phyloP scores from a whole-genome alignment of 1,140 invertebrate species.

The Radopholus similis region DNA sequence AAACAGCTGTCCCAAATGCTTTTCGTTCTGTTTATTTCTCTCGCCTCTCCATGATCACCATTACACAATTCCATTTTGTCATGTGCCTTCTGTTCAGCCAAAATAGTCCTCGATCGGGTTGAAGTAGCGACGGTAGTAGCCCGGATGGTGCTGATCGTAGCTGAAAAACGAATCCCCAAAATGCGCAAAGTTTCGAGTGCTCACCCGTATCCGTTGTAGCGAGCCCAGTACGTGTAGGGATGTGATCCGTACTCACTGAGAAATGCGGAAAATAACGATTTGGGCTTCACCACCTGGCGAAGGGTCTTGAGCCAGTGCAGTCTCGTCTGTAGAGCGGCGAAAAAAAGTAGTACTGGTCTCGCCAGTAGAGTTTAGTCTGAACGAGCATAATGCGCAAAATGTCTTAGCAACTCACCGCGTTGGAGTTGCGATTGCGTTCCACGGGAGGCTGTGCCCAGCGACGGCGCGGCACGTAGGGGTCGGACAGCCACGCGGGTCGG shows the following conservation, averaged over 20 bases:
- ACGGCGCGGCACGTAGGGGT: not conserved
- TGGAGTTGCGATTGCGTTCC: constrained; percentile 1
- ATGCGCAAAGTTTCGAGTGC: not conserved
- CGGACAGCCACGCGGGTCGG: constrained; percentile 10
- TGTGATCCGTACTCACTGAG: constrained; percentile 10
- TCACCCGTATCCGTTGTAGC: constrained; percentile 19
- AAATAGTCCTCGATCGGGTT: constrained; percentile 18
- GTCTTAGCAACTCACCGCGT: not conserved
- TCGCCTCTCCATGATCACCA: not conserved
- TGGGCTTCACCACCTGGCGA: not conserved
- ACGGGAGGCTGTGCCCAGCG: not conserved
- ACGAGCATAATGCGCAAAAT: not conserved
- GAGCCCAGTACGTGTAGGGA: constrained; percentile 12
- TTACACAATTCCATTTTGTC: not conserved
- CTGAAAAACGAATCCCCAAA: not conserved
- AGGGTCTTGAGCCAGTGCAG: not conserved
- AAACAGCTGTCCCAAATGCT: not conserved
- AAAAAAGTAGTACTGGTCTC: constrained; percentile 7
- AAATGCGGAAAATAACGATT: not conserved
- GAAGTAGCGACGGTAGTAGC: constrained; percentile 8
- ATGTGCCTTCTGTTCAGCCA: not conserved
- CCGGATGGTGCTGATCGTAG: constrained; percentile 12
- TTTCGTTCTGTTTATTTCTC: not conserved
- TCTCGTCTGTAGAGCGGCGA: constrained; percentile 6
- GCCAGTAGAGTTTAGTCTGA: constrained; percentile 3